Base-by-base conservation (phyloP, 2,113 vertebrate species). In the Salvelinus sp. region DNA sequence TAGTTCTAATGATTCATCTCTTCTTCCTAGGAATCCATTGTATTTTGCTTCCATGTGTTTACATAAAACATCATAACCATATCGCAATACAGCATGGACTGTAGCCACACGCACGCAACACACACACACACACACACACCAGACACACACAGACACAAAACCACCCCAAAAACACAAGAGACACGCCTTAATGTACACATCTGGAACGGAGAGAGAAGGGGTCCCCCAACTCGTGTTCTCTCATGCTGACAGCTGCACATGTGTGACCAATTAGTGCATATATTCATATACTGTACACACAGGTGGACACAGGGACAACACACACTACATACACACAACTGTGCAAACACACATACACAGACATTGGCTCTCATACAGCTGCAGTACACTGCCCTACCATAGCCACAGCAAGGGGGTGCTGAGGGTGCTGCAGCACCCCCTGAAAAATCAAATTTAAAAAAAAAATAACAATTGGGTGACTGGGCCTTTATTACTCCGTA, bases 141-240 rank as follows among this genome's bases (percentile, higher is more conserved):
- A n/a, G n/a, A 4, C 28, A 4, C 28, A 28, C 28, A 28, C 28
- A 28, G 64, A 50, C 58, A 48, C n/a, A 33, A 4, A 33, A 4
- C 5, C 30, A 30, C 30, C 30, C 5, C 4, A 30, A 2, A 28
- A 2, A 33, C 30, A 33, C 4, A n/a, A 28, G 4, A 30, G 28
- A 30, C 84, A 82, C 83, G 64, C 79, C n/a, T 76, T 6, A 64
- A 80, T 71, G 64, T 84, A 30, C 84, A 82, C 76, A 78, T 83
- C 79, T 77, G 62, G 75, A 14, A 30, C 30, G 47, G 73, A 54
- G n/a, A 27, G 13, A 57, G 1, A 16, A 18, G n/a, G 58, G 48
- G 62, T 78, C 82, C 64, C 80, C 38, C 72, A 70, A 81, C 81
- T 77, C 80, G n/a, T 82, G 74, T 33, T 33, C 5, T 78, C 28